Evolutionary conservation across 30 jellyfish, hydroid and myxozoan genomes (phyloP).

Genomic region (Turritopsis rubra): DNA sequence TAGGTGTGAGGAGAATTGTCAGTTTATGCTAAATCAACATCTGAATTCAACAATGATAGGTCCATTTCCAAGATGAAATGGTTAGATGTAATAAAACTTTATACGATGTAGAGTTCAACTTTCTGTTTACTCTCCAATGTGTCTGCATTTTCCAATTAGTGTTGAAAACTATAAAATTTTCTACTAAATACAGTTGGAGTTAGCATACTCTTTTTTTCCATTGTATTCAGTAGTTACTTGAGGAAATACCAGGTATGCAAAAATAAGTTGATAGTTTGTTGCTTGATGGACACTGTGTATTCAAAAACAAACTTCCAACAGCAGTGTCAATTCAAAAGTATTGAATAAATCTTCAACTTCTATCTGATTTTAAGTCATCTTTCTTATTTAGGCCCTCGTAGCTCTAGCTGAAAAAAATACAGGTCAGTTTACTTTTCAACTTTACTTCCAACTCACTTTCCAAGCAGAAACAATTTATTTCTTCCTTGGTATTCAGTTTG

Average conservation of each 20-base stretch:
- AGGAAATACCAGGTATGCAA: slow-evolving; percentile 18
- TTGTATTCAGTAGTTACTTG: neutral
- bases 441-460: slow-evolving; percentile 9
- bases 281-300: neutral
- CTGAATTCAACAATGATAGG: too few relatives aligned
- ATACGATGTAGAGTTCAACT: too few relatives aligned
- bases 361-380: neutral
- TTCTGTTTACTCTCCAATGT: too few relatives aligned
- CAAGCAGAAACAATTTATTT: neutral
- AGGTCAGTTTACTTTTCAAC: neutral
- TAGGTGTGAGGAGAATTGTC: too few relatives aligned
- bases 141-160: too few relatives aligned
- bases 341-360: neutral
- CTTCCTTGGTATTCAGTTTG: slow-evolving; percentile 17
- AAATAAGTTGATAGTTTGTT: neutral
- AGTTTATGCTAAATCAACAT: too few relatives aligned
- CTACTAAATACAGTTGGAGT: too few relatives aligned
- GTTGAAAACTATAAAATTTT: too few relatives aligned
- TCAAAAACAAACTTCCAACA: neutral
- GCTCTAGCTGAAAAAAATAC: neutral
- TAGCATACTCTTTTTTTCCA: slow-evolving; percentile 2
- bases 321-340: neutral
- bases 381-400: neutral
- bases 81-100: too few relatives aligned
- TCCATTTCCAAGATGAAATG: too few relatives aligned